Conservation (phyloP, 2,888 invertebrate species). For the Drosophila neonasuta region DNA sequence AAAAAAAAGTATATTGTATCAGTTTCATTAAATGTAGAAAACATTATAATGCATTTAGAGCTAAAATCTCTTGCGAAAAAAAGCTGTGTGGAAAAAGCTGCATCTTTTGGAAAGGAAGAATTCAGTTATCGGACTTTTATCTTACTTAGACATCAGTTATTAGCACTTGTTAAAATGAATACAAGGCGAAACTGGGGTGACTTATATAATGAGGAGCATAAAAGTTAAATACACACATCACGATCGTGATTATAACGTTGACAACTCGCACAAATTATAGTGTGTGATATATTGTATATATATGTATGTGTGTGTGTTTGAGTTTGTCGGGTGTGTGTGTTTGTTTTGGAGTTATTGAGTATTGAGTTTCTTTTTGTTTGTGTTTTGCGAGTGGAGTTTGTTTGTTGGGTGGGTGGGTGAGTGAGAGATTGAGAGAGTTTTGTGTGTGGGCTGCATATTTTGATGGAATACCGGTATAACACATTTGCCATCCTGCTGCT, state of each 20-base stretch:
- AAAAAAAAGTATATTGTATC: too few species aligned
- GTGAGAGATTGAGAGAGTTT: conserved; percentile 38
- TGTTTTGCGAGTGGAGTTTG: conserved; percentile 14
- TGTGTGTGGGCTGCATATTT: conserved; percentile 31
- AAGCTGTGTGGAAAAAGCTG: background rate
- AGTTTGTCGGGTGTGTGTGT: conserved; percentile 6
- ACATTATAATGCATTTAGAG: too few species aligned
- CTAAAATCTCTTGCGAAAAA: too few species aligned
- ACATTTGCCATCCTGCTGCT: conserved; percentile 68
- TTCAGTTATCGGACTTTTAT: background rate
- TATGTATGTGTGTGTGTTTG: conserved; percentile 5
- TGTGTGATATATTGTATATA: background rate
- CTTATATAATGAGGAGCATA: background rate
- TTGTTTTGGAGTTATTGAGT: conserved; percentile 18
- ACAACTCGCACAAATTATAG: conserved; percentile 10
- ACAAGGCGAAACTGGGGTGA: conserved; percentile 1
- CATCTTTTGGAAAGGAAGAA: background rate
- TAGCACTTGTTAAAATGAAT: background rate
- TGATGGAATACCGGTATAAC: conserved; percentile 83
- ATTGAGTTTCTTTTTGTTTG: conserved; percentile 18
- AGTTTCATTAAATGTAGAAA: too few species aligned
- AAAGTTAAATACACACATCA: conserved; percentile 9
- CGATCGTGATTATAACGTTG: conserved; percentile 10
- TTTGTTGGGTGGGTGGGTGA: conserved; percentile 40
- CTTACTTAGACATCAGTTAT: background rate